Base-by-base conservation (phyloP, 30 jellyfish, hydroid and myxozoan genomes). In the Chrysaora quinquecirrha region DNA sequence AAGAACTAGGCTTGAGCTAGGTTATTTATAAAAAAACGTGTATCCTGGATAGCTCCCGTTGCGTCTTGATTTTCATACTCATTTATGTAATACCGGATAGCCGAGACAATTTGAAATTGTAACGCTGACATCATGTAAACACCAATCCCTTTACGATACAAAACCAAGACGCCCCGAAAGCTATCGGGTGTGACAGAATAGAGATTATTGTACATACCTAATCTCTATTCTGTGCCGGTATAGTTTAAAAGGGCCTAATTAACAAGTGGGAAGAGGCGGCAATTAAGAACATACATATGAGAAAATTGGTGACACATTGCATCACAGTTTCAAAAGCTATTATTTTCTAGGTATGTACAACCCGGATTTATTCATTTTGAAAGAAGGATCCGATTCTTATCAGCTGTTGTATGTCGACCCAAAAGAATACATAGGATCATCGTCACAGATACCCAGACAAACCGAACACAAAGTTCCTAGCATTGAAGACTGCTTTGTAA, bases 281-380 rank as follows among this genome's bases (percentile, higher is more conserved):
- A 43, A 43, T 16, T 43, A 9, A 6, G 58, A 43, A 43, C 12
- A 43, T 6, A 16, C 58, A 6, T 43, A 6, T 43, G 58, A 43
- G 9, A 9, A 43, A 16, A 9, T 6, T 6, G 9, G 9, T 43
- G 12, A 43, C 58, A 1, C 52, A 24, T 66, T 9, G 12, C 19
- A 20, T 20, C 30, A 10, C 19, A 24, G n/a, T n/a, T n/a, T n/a
- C n/a, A n/a, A 67, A 11, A 67, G 3, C 32, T 34, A 1, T 30
- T 67, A 18, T 34, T 7, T 68, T 64, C 32, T 24, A 82, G 92
- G 84, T 22, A 33, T 69, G 14, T 69, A 68, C 85, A 30, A 82
- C 48, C 80, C 85, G 4, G 48, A 28, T 19, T 67, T 56, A 11
- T 69, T 69, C 72, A 56, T 47, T 3, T 34, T 56, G 34, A 54